Conservation (phyloP, 2,797 vertebrate genomes). For the Diplodus sargus region DNA sequence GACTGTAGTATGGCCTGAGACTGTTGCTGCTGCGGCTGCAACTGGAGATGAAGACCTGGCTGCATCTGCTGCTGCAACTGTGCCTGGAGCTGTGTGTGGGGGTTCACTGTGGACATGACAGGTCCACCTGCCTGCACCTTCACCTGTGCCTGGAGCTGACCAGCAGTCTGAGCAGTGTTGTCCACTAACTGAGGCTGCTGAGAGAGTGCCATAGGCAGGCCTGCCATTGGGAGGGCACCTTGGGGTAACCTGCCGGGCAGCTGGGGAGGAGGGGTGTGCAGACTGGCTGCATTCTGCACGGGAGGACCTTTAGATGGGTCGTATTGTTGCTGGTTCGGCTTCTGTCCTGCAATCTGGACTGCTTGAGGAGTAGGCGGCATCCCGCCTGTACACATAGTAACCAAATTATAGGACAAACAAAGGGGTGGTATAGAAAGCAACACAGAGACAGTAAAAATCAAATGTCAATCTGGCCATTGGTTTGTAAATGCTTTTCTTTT, state of each 20-base stretch:
- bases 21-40: constrained; percentile 85
- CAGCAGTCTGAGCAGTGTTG: constrained; percentile 75
- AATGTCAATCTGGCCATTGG: constrained; percentile 12
- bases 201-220: constrained; percentile 87
- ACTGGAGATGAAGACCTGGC: constrained; percentile 86
- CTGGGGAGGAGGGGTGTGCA: constrained; percentile 92
- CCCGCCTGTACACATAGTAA: constrained; percentile 84
- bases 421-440: constrained; percentile 64
- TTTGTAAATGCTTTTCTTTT: constrained; percentile 27
- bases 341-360: constrained; percentile 88
- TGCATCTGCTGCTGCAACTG: constrained; percentile 90
- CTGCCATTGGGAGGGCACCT: constrained; percentile 80
- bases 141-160: constrained; percentile 85
- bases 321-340: constrained; percentile 90
- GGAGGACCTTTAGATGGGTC: constrained; percentile 95
- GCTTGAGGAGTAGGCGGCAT: constrained; percentile 88
- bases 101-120: constrained; percentile 77
- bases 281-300: constrained; percentile 92
- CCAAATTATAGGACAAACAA: constrained; percentile 75
- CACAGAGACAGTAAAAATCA: constrained; percentile 60
- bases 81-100: constrained; percentile 85
- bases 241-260: constrained; percentile 88
- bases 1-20: constrained; percentile 84
- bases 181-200: constrained; percentile 90
- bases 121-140: constrained; percentile 84